Conservation (phyloP, 2,113 vertebrate genomes). For the Pseudorectes ferrugineus region DNA sequence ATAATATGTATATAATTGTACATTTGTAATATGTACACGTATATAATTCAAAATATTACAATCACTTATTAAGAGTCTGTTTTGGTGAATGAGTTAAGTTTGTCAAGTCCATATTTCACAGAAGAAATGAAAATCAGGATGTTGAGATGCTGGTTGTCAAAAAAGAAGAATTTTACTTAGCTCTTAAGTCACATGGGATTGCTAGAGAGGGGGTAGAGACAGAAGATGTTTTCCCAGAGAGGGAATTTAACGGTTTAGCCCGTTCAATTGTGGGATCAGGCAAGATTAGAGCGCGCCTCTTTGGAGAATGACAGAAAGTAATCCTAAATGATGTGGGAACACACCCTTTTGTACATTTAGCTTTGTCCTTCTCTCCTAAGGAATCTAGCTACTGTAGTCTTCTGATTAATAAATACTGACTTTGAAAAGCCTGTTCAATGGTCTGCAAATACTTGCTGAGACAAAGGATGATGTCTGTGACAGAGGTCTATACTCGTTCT, state of each 20-base stretch:
- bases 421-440: background rate
- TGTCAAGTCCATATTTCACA: background rate
- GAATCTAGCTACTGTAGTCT: slow-evolving; percentile 11
- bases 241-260: background rate
- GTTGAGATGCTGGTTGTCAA: background rate
- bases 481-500: background rate
- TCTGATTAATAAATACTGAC: slow-evolving; percentile 22
- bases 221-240: background rate
- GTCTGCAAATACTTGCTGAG: background rate
- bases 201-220: background rate
- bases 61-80: background rate
- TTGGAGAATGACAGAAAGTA: background rate
- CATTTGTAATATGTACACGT: fast-evolving
- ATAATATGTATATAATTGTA: background rate
- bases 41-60: background rate
- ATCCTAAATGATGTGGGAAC: slow-evolving; percentile 15
- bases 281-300: background rate
- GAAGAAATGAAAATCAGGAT: background rate
- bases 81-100: background rate
- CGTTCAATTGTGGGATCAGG: background rate
- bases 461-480: slow-evolving; percentile 1
- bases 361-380: background rate
- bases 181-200: background rate
- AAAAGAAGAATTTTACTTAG: background rate
- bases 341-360: background rate